Evolutionary conservation across 2,797 vertebrate genomes (phyloP).

Genomic region (Hafferia zeledoni): DNA sequence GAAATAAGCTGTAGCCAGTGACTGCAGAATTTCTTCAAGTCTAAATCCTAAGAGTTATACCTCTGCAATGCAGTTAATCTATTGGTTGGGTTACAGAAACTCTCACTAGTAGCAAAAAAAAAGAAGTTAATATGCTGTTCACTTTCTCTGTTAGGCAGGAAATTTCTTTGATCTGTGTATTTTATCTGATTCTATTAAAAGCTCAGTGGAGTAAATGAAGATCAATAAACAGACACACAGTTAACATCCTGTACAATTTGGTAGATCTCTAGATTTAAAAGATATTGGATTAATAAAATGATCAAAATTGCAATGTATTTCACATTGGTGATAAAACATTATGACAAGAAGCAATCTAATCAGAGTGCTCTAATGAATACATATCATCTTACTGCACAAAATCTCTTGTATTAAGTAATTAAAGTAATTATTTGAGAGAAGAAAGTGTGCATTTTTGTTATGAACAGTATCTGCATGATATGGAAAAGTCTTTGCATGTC

Average conservation of each 20-base stretch:
- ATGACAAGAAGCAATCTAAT: slow-evolving; percentile 54
- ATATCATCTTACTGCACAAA: slow-evolving; percentile 36
- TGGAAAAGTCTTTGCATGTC: not conserved
- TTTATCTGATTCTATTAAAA: slow-evolving; percentile 46
- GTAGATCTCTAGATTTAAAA: slow-evolving; percentile 41
- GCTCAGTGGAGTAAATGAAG: slow-evolving; percentile 46
- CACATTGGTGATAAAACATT: slow-evolving; percentile 34
- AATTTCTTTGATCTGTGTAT: slow-evolving; percentile 30
- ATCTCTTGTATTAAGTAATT: slow-evolving; percentile 54
- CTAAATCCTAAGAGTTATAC: slow-evolving; percentile 23
- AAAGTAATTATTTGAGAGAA: slow-evolving; percentile 64
- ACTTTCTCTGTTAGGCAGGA: slow-evolving; percentile 2
- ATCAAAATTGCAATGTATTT: slow-evolving; percentile 53
- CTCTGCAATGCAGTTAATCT: slow-evolving; percentile 9
- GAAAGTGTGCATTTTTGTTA: slow-evolving; percentile 20
- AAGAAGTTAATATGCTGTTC: slow-evolving; percentile 18
- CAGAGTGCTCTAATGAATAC: slow-evolving; percentile 54
- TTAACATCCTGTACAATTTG: slow-evolving; percentile 21
- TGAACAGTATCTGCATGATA: not conserved
- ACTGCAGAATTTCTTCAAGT: slow-evolving; percentile 18
- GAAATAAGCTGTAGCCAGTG: not conserved
- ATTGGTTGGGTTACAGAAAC: not conserved
- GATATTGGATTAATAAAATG: slow-evolving; percentile 60
- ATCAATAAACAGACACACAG: slow-evolving; percentile 40
- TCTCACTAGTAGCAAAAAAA: not conserved